Evolutionary conservation across 1,140 invertebrate genomes (phyloP), one percentile per base, ranked within the genome.

Genomic region (Ditylenchus dipsaci): DNA sequence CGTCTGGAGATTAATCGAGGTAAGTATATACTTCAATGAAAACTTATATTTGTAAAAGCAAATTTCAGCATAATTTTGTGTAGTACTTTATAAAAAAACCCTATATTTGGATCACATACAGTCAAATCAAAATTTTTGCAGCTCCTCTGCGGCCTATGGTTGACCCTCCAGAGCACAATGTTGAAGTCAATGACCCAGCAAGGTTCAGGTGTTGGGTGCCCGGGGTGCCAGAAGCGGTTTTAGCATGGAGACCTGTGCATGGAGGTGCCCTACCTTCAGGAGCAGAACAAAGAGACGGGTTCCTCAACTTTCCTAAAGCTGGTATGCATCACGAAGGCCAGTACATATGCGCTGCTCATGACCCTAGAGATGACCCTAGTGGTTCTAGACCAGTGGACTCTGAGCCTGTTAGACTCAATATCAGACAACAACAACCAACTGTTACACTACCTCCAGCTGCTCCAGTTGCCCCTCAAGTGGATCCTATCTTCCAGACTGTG

Each of bases 161-260:
- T 33, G 80, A 82, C 59, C 80, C 80, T 27, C 72, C 80, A 19
- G 69, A 71, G 15, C 76, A 79, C 23, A 73, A 67, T 26, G 80
- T 82, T 21, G 64, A 69, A 19, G 67, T 72, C 0, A 74, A 66
- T 23, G 68, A 81, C 49, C 77, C 81, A 7, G 80, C 81, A 0
- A 62, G 81, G 21, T 81, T 82, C 70, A 65, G 78, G 13, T 82
- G 80, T 68, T 82, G 77, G 72, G 79, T 81, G 5, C 79, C 81
- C 19, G 80, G 75, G 33, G 73, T 79, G 23, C 80, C 79, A 1
- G 66, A 81, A 38, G 79, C 79, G 8, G 67, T 75, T 13, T 63
- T 81, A 17, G 67, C 29, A 21, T 81, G 81, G 81, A 64, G 78
- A 21, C 66, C 78, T 23, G 65, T 33, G 26, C 76, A 73, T 11